Percentiles rank a stretch among this genome's conserved stretches.
Evolutionary conservation across 2,797 vertebrate species (phyloP).

Genomic region (Capromys pilorides): DNA sequence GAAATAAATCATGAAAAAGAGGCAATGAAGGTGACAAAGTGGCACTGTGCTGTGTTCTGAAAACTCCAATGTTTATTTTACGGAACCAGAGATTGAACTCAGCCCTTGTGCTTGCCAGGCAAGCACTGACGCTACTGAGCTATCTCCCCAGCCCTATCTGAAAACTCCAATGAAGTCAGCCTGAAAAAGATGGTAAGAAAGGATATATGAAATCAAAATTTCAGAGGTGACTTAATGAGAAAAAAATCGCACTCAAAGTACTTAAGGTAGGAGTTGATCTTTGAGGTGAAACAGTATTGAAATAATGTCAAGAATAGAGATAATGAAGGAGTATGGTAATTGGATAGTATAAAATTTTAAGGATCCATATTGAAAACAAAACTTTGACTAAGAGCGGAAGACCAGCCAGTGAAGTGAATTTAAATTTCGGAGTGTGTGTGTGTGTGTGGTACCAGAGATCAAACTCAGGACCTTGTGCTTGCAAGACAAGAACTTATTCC

Average conservation of each 20-base stretch:
- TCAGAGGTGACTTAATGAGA: background rate
- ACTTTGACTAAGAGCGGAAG: background rate
- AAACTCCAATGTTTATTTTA: background rate
- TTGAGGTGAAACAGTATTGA: background rate
- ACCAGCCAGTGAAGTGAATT: background rate
- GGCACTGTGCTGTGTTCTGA: background rate
- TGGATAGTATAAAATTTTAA: background rate
- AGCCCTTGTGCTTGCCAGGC: too few relatives aligned
- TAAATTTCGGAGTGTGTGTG: too few relatives aligned
- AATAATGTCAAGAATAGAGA: background rate
- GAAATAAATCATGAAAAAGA: background rate
- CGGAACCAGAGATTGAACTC: too few relatives aligned
- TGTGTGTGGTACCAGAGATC: too few relatives aligned
- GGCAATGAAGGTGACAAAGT: background rate
- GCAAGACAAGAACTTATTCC: too few relatives aligned
- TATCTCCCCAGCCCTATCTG: too few relatives aligned
- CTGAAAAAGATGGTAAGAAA: background rate
- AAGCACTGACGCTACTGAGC: too few relatives aligned
- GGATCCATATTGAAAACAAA: background rate
- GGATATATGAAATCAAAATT: background rate
- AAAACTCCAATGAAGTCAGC: background rate
- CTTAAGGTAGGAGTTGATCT: background rate
- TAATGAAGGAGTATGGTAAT: background rate
- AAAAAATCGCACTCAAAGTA: background rate
- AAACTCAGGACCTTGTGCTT: too few relatives aligned